Base-by-base conservation (phyloP, 2,113 vertebrate genomes). In the Zonotrichia leucophrys region DNA sequence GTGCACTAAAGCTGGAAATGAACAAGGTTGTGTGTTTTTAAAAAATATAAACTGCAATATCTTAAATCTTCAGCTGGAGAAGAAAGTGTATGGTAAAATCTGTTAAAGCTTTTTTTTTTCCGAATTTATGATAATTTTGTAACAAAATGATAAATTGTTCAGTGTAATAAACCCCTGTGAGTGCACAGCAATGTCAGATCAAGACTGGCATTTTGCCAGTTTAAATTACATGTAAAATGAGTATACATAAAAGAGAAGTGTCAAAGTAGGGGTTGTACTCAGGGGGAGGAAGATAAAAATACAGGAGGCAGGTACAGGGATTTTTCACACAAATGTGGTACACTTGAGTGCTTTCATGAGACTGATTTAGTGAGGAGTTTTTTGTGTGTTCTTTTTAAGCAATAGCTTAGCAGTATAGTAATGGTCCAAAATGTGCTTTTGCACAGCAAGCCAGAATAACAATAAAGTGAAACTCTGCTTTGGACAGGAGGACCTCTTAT, bases 391-490 rank as follows among this genome's bases (percentile, higher is more conserved):
- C 60, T 92, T 92, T 87, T 58, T 28, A 76, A 87, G 84, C 68
- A 85, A 82, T 73, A 79, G 49, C 84, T 91, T 37, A 73, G 69
- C 19, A 13, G 37, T 79, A 31, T 28, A 30, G 49, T 89, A 79
- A 50, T 91, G 25, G 81, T 79, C 74, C 62, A 94, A 70, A 95
- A 89, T 50, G 64, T 93, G 55, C 72, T 92, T 93, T 85, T 94
- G 79, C 70, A 85, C 67, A 85, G 79, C 76, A 90, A 89, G 52
- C 24, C 50, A 64, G 76, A 90, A 52, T 88, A 67, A 63, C 47
- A 80, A 27, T 67, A 55, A 79, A 76, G 20, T 73, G 55, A 88
- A 86, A 49, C 50, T 83, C 37, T 73, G 11, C 67, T 93, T 92
- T 47, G 80, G 50, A 59, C 39, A 67, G 18, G 39, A 83, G 33